Conservation (phyloP, 2,113 vertebrate species). For the Rhombomys opimus region DNA sequence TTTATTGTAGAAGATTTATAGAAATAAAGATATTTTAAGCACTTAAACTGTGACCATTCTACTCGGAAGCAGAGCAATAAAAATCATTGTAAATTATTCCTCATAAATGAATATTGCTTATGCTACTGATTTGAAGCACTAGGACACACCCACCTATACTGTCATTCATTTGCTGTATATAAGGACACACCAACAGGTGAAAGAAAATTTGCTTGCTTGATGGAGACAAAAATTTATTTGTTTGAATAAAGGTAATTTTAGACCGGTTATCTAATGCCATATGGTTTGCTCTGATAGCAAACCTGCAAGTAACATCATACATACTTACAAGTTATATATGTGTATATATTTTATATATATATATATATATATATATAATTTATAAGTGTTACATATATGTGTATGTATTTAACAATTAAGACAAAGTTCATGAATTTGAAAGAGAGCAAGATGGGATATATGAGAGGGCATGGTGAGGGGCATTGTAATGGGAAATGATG, state of each 20-base stretch:
- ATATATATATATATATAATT: not conserved
- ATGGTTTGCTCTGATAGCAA: not conserved
- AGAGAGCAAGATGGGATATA: not conserved
- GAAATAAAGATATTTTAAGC: not conserved
- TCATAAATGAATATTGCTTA: not conserved
- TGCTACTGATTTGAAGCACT: not conserved
- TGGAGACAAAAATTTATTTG: not conserved
- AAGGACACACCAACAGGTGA: not conserved
- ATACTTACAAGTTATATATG: not conserved
- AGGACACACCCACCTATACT: rapidly evolving
- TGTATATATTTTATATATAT: not conserved
- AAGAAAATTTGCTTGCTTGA: not conserved
- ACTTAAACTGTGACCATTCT: not conserved
- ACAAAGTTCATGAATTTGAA: not conserved
- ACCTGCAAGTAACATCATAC: not conserved
- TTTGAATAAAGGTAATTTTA: not conserved
- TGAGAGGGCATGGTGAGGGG: not conserved
- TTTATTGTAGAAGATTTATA: not conserved
- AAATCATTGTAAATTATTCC: not conserved
- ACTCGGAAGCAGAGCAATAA: not conserved
- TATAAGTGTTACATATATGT: not conserved
- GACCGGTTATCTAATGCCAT: not conserved
- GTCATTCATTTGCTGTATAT: not conserved
- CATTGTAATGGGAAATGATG: not conserved
- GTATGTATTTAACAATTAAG: not conserved